Evolutionary conservation across 92 coral and sea anemone species (phyloP), one percentile per base, ranked within the genome.

Genomic region (Epizoanthus scotinus): DNA sequence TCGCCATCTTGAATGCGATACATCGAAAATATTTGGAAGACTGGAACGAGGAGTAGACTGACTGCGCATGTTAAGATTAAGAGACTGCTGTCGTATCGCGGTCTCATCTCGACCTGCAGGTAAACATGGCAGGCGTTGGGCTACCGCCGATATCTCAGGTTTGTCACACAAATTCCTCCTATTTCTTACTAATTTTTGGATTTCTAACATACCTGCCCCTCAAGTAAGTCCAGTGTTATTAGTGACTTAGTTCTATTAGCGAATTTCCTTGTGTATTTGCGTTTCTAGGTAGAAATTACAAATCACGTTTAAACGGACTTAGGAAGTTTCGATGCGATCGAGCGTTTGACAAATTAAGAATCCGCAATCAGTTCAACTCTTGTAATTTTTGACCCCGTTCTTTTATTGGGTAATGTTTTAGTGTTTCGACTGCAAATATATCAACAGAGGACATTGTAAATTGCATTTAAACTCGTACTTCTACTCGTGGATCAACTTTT

Each of bases 121-220:
- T 92, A 92, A 90, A 92, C 97, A 95, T 95, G 98, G 95, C 97
- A 56, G 95, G 84, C 70, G 85, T 77, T n/a, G 94, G 94, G 67
- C 62, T 94, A 70, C 94, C 98, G 61, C 85, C 98, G 19, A 78
- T 95, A 47, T 71, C 88, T 10, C 98, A 95, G 95, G 98, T 95
- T 78, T 61, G 87, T 70, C 67, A 40, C 52, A 62, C 40, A 22
- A 72, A 71, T 24, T 75, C 72, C 22, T 1, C 12, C 42, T 6
- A 26, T 15, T 77, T 58, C 52, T 70, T 17, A 14, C 17, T 59
- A 38, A 3, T 75, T 75, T 75, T 2, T 6, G 8, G 13, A 21
- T 17, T 36, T 38, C 21, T 57, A 0, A 75, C 13, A 21, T 21
- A 36, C 22, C 22, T 20, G 28, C 10, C 25, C 26, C 21, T 5